Base-by-base conservation (phyloP, 1,140 invertebrate genomes). In the Megalonaias nervosa region DNA sequence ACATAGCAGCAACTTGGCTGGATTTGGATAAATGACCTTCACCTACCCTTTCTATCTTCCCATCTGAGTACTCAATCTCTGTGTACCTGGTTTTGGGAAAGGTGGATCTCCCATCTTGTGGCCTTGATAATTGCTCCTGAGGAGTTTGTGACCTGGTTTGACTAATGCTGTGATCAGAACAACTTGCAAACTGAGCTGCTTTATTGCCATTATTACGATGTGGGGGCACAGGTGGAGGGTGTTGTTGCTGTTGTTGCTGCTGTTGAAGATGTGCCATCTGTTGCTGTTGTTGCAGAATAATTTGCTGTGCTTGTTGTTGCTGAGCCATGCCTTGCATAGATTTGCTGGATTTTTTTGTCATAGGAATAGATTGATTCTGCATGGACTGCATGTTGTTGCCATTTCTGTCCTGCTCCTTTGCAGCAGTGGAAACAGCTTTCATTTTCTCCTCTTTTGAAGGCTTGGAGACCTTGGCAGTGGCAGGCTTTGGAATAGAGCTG, bases 401-500 rank as follows among this genome's bases (percentile, higher is more conserved):
- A 48, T 48, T 48, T 48, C 38, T 48, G 9, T 48, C 38, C 38
- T 48, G 38, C 38, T 48, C 38, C 38, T 48, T 48, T 6, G 11
- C 6, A 48, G 38, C 38, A 48, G 11, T 48, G 6, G 38, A 48
- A 48, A 48, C 38, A 48, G 74, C 80, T 48, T 79, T 71, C 56
- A 73, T 79, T 71, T 79, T 84, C 67, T 81, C 77, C 56, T 82
- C 77, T 74, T 81, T 83, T 48, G 67, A 74, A 31, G 61, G 48
- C 68, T 58, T 81, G 4, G 77, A 72, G 1, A 71, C 48, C 62
- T 84, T 87, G 17, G 82, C 73, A 19, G 76, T 75, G 31, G 81
- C 79, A 60, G 84, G 81, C 81, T 86, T 86, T 78, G 85, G 85
- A 84, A 86, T 86, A 76, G 83, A 81, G 70, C 74, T 82, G 61